Percentiles rank a stretch among this genome's conserved stretches.
Evolutionary conservation across 2,113 vertebrate genomes (phyloP).

Genomic region (Heliornis fulica): DNA sequence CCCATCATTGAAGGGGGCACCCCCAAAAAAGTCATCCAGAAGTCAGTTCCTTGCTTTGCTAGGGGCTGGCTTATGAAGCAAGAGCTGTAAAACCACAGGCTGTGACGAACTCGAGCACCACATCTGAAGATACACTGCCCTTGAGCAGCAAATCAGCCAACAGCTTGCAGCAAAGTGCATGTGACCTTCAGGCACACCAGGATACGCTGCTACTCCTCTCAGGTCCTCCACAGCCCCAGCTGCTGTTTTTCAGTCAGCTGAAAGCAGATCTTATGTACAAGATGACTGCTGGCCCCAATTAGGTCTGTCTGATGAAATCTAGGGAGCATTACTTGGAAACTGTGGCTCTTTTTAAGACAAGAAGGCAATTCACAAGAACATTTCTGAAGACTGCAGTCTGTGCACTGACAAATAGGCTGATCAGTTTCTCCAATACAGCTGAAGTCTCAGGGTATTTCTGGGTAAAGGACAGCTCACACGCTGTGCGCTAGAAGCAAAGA

Average conservation of each 20-base stretch:
- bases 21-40: not conserved
- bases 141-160: not conserved
- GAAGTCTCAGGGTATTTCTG: not conserved
- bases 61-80: not conserved
- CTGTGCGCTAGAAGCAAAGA: not conserved
- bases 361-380: not conserved
- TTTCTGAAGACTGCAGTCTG: not conserved
- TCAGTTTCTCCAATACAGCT: no score
- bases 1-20: not conserved
- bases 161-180: not conserved
- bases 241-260: not conserved
- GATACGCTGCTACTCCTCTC: not conserved
- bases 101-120: not conserved
- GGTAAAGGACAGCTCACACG: not conserved
- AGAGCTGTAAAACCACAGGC: not conserved
- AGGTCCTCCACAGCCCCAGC: not conserved
- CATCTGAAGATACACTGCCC: not conserved
- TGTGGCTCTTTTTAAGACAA: not conserved
- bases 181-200: fast-evolving
- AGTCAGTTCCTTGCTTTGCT: not conserved
- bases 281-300: not conserved
- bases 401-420: not conserved
- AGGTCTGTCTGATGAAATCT: not conserved
- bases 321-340: not conserved
- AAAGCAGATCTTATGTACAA: not conserved